Evolutionary conservation across 2,888 invertebrate species (phyloP), one percentile per base, ranked within the genome.

Genomic region (Drosophila cognata): DNA sequence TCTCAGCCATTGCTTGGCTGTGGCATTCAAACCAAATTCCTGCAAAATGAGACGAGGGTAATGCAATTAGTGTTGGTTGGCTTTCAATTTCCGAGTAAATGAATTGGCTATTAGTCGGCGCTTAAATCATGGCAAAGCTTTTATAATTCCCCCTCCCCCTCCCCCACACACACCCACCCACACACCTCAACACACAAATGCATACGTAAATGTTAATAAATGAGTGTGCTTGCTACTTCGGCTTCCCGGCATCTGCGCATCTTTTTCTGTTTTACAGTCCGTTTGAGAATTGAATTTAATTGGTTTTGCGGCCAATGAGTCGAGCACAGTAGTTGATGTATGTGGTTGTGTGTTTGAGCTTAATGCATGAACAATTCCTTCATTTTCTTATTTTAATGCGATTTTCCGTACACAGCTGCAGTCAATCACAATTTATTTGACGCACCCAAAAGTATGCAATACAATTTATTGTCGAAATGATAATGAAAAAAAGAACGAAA

Each of bases 261-360:
- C 77, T 70, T 80, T 74, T 74, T 74, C 71, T 71, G 78, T 78
- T 86, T 86, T 74, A 70, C 84, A 81, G 70, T 81, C 84, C 77
- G 87, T 74, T 84, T 77, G 80, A 74, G 81, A 46, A 46, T 66
- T 75, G 35, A 84, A 77, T 74, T 89, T 86, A 88, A 86, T 86
- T 87, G 87, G 75, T 84, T 89, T 84, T 83, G 57, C 66, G 61
- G 68, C 46, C 63, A 61, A 35, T 11, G 35, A 13, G 50, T 4
- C 41, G 51, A 43, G 48, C 28, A 35, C 4, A 31, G 1, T 8
- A 57, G 13, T 29, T 28, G 38, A 0, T 35, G 31, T 71, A 13
- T 38, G 35, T 52, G 50, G n/a, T 28, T 55, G 38, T 48, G 60
- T 48, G n/a, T 46, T 36, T 33, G 28, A 33, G 59, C 50, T 58